phyloP scores from a whole-genome alignment of 2,797 vertebrate genomes.

The Enteromius mattozi region DNA sequence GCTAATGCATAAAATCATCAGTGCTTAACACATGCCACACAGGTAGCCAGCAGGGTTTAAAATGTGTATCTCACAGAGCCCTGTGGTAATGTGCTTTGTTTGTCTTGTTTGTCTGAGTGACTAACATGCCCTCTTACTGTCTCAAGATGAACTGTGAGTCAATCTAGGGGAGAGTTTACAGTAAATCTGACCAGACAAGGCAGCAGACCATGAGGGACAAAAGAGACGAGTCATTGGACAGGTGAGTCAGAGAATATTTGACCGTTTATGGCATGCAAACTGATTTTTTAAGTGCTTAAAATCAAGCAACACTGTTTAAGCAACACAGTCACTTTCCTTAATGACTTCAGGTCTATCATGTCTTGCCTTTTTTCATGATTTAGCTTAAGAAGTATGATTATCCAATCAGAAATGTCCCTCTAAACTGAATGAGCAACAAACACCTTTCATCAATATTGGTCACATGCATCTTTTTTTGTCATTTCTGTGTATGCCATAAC shows the following conservation, averaged over 20 bases:
- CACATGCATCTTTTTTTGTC: background rate
- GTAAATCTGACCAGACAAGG: conserved; percentile 32
- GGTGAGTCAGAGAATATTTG: conserved; percentile 12
- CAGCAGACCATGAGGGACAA: conserved; percentile 65
- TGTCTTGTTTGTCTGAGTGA: conserved; percentile 6
- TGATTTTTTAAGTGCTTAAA: conserved; percentile 5
- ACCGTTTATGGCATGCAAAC: conserved; percentile 5
- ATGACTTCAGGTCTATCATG: background rate
- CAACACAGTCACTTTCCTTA: background rate
- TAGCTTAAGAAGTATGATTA: background rate
- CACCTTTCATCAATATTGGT: background rate
- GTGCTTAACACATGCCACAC: conserved; percentile 38
- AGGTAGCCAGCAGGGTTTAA: conserved; percentile 39
- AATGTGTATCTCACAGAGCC: background rate
- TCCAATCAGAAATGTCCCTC: background rate
- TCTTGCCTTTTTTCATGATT: background rate
- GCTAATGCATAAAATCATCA: conserved; percentile 53
- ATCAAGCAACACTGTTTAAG: background rate
- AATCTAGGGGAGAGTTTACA: conserved; percentile 8
- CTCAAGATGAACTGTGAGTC: conserved; percentile 9
- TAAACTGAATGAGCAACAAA: background rate
- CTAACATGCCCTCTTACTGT: conserved; percentile 26
- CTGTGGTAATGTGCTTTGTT: background rate
- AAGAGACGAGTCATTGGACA: conserved; percentile 33
- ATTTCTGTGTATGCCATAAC: conserved; percentile 2